phyloP scores from a whole-genome alignment of 1,140 invertebrate species.

The Adoxophyes honmai region DNA sequence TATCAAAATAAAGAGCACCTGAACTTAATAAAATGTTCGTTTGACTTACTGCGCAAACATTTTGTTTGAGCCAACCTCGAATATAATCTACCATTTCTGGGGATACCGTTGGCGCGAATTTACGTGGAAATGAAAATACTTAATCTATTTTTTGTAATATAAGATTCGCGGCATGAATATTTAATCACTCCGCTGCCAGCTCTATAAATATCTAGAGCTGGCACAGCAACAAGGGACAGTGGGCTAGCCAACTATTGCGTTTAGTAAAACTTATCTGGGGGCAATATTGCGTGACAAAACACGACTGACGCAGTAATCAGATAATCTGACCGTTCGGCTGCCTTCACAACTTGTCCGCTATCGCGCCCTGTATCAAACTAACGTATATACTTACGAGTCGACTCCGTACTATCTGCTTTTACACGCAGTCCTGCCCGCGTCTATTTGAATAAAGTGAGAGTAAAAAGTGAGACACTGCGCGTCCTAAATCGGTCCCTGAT shows the following conservation, averaged over 20 bases:
- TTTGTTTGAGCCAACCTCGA: no score
- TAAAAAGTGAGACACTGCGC: slow-evolving; percentile 4
- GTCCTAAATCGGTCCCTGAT: slow-evolving; percentile 4
- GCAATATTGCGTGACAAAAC: slow-evolving; percentile 39
- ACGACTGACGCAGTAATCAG: slow-evolving; percentile 11
- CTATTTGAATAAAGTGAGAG: slow-evolving; percentile 3
- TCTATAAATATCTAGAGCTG: no score
- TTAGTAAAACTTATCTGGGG: slow-evolving; percentile 19
- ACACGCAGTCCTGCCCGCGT: background rate
- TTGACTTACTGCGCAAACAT: no score
- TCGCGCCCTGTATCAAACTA: background rate
- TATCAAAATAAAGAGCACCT: no score
- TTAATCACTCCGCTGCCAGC: no score
- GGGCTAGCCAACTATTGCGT: background rate
- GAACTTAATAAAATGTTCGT: no score
- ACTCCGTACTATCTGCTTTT: background rate
- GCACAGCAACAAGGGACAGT: background rate
- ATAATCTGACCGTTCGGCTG: background rate
- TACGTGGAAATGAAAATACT: no score
- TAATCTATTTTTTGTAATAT: no score
- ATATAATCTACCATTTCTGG: no score
- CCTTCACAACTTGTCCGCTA: slow-evolving; percentile 4
- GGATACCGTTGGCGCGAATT: no score
- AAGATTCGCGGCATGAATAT: no score
- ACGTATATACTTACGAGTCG: background rate